Base-by-base conservation (phyloP, 2,888 invertebrate genomes). In the Drosophila acutilabella region DNA sequence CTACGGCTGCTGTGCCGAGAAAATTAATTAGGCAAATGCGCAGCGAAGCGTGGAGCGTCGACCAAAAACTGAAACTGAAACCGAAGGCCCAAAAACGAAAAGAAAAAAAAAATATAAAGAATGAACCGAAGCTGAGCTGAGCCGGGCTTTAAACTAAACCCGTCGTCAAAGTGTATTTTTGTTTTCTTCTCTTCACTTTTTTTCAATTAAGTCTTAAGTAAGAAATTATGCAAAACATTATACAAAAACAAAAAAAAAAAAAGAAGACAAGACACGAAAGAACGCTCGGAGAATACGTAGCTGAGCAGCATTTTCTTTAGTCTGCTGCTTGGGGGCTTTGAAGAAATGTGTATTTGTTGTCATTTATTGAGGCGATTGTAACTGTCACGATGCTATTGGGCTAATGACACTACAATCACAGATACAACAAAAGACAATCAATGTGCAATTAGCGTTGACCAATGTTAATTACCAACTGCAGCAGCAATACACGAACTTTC, bases 1-100 rank as follows among this genome's bases (percentile, higher is more conserved):
- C 56, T 18, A 16, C 23, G 16, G 36, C 18, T 74, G 74, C 70
- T 83, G 79, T 84, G 86, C 68, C 74, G 72, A 86, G 86, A 83
- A 91, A 90, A 90, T 91, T 91, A 90, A 90, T 91, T 91, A 90
- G 89, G 84, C 88, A 88, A 89, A 89, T 90, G 91, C 89, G 82
- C 88, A 91, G 75, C 90, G 85, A 79, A 90, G 85, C 91, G 87
- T 88, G 80, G 80, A 84, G 64, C 75, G 78, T 61, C 65, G 66
- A 57, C 57, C 67, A 30, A 60, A 64, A 58, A 47, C 64, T 26
- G 54, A 66, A 57, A 51, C 23, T 40, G 16, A 64, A 68, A 59
- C 48, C 54, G 30, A 62, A 45, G 44, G 61, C 48, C 50, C 51
- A 61, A 51, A 38, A 36, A 36, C 13, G 8, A 36, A 36, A 36